Evolutionary conservation across 2,797 vertebrate genomes (phyloP).

Genomic region (Acanthornis magna): DNA sequence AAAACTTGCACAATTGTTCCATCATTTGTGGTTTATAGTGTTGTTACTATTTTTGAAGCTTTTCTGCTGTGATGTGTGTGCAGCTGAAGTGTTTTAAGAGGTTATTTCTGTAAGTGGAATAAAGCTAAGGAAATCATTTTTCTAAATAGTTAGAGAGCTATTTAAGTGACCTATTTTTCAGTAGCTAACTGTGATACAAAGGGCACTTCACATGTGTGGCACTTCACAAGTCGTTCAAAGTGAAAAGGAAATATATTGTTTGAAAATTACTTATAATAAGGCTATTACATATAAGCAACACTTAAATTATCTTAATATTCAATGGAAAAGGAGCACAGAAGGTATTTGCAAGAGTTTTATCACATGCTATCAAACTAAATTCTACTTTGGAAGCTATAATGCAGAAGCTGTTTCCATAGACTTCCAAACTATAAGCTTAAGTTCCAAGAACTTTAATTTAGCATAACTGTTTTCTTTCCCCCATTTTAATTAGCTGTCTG

Average conservation of each 20-base stretch:
- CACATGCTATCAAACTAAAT: not conserved
- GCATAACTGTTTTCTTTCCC: constrained; percentile 46
- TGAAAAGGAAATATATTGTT: not conserved
- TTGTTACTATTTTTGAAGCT: not conserved
- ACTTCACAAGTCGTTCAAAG: constrained; percentile 1
- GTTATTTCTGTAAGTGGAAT: not conserved
- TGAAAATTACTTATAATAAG: not conserved
- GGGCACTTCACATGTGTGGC: not conserved
- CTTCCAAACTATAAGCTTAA: not conserved
- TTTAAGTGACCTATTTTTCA: not conserved
- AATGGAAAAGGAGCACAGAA: not conserved
- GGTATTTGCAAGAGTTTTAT: not conserved
- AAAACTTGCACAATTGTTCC: not conserved
- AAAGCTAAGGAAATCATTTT: not conserved
- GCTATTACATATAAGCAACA: not conserved
- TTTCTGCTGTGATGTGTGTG: not conserved
- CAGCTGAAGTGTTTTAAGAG: not conserved
- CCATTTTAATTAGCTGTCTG: constrained; percentile 61
- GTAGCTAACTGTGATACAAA: not conserved
- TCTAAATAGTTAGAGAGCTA: not conserved
- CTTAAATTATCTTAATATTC: not conserved
- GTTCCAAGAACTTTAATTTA: constrained; percentile 4
- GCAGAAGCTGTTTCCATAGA: not conserved
- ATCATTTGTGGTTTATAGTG: not conserved
- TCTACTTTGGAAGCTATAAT: not conserved